These are phyloP conservation scores for Dichetophora obliterata DNA, from an alignment of 2,888 invertebrate genomes.

Conservation along the genomic window DNA sequence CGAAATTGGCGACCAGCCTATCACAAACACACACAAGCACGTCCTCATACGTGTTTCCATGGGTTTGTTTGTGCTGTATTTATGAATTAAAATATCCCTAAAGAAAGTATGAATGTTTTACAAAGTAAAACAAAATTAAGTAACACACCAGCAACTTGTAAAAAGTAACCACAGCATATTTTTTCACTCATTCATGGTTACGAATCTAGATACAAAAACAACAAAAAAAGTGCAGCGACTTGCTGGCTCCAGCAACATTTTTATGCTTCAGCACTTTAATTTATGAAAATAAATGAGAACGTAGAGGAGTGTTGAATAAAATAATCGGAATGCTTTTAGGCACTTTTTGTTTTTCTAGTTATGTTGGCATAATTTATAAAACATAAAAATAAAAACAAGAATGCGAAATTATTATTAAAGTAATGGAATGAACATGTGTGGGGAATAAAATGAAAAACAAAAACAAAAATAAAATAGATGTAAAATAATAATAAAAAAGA, in stretches of 20 bases:
- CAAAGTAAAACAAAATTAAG: neutral
- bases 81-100: constrained; percentile 17
- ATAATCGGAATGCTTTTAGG: too few species aligned
- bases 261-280: constrained; percentile 31
- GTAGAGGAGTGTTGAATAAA: neutral
- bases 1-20: too few species aligned
- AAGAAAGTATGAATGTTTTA: neutral
- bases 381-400: neutral
- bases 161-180: neutral
- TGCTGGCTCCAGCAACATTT: constrained; percentile 4
- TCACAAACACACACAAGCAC: neutral
- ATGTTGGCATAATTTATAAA: neutral
- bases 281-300: constrained; percentile 28
- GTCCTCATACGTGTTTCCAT: neutral
- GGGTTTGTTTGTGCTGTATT: neutral
- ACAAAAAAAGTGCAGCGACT: neutral
- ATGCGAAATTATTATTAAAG: neutral
- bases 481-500: too few species aligned
- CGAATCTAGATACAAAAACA: neutral
- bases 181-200: neutral
- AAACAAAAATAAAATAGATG: too few species aligned
- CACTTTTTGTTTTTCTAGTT: too few species aligned
- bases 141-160: neutral
- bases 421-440: neutral
- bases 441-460: too few species aligned